Percentiles rank a stretch among this genome's conserved stretches.
phyloP scores from a whole-genome alignment of 2,888 invertebrate species.

The Petrolisthes manimaculis region DNA sequence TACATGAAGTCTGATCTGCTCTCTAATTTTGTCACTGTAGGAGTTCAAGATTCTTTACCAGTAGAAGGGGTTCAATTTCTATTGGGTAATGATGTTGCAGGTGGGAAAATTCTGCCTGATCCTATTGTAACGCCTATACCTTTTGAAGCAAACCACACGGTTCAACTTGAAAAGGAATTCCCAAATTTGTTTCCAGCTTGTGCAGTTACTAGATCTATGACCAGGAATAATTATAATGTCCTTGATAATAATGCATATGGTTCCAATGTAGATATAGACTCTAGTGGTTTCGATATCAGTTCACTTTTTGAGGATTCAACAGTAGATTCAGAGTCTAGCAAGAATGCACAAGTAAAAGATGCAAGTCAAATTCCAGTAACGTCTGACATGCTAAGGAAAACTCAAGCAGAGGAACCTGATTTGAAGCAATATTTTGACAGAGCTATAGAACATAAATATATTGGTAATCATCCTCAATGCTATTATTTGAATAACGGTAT shows the following conservation, averaged over 20 bases:
- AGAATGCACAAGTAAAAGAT: not conserved
- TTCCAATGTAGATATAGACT: too few relatives aligned
- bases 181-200: not conserved
- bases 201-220: not conserved
- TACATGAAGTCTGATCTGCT: not conserved
- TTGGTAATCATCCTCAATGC: not conserved
- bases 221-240: not conserved
- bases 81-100: not conserved
- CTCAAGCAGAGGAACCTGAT: not conserved
- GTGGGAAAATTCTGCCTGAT: not conserved
- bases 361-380: too few relatives aligned
- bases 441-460: not conserved
- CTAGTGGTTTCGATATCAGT: too few relatives aligned
- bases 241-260: too few relatives aligned
- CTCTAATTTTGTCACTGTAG: slow-evolving; percentile 1
- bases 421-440: not conserved
- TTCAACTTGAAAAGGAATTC: not conserved
- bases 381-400: not conserved
- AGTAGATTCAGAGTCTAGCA: not conserved
- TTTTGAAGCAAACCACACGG: too few relatives aligned
- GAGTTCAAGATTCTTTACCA: not conserved
- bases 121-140: not conserved
- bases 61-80: not conserved
- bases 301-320: too few relatives aligned
- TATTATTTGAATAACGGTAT: slow-evolving; percentile 16